phyloP scores from a whole-genome alignment of 2,797 vertebrate genomes.

The Sebastes oblongus region DNA sequence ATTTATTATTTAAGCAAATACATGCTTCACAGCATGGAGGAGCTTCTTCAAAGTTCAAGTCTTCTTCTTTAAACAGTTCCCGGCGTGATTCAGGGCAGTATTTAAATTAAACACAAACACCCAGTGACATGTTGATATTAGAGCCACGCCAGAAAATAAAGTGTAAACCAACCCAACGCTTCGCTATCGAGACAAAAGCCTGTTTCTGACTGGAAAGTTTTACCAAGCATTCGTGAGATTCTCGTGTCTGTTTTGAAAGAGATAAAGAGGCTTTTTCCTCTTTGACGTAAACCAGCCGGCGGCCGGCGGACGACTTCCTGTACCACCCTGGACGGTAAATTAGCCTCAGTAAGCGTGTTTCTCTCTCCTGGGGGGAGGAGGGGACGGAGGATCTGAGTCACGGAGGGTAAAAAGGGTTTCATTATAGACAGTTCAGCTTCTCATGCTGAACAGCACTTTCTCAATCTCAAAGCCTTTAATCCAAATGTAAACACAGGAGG shows the following conservation, averaged over 20 bases:
- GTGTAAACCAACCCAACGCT: background rate
- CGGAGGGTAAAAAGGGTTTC: slow-evolving; percentile 9
- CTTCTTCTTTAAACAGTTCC: slow-evolving; percentile 21
- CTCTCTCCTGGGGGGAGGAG: slow-evolving; percentile 12
- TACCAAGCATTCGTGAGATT: background rate
- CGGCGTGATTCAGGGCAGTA: background rate
- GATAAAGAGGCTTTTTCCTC: slow-evolving; percentile 33
- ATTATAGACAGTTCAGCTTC: slow-evolving; percentile 23
- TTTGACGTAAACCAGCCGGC: slow-evolving; percentile 45
- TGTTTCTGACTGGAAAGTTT: background rate
- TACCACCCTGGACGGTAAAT: slow-evolving; percentile 60
- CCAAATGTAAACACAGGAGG: slow-evolving; percentile 12
- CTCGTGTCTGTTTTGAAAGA: background rate
- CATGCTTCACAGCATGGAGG: background rate
- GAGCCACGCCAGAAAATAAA: background rate
- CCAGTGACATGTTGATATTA: background rate
- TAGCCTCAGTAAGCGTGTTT: slow-evolving; percentile 15
- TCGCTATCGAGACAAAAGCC: slow-evolving; percentile 5
- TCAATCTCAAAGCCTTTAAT: background rate
- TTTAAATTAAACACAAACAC: slow-evolving; percentile 28
- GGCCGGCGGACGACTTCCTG: slow-evolving; percentile 44
- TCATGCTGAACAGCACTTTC: slow-evolving; percentile 5
- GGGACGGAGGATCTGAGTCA: slow-evolving; percentile 60
- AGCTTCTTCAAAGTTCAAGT: slow-evolving; percentile 9
- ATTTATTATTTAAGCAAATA: slow-evolving; percentile 1